These are phyloP conservation scores for Cynocephalus volans DNA, from an alignment of 2,113 vertebrate species.

Conservation along the genomic window DNA sequence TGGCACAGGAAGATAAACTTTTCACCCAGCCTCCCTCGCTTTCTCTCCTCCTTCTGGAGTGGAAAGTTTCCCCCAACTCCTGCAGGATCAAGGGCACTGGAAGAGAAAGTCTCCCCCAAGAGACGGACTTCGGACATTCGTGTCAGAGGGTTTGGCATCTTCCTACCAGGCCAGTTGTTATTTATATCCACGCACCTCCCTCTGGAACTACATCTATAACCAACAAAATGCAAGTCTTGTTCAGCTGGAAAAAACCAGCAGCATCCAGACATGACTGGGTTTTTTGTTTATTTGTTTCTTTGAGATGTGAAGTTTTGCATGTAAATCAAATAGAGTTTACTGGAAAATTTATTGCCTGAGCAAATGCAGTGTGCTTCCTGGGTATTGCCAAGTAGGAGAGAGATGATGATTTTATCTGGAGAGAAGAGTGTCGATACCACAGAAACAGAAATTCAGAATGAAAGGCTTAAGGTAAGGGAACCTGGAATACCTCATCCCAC, in stretches of 20 bases:
- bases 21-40: rapidly evolving
- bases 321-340: conserved; percentile 64
- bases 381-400: neutral
- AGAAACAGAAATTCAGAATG: neutral
- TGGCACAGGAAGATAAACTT: neutral
- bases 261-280: conserved; percentile 24
- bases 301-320: conserved; percentile 64
- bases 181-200: conserved; percentile 17
- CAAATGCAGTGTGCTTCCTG: conserved; percentile 42
- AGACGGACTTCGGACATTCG: conserved; percentile 13
- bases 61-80: conserved; percentile 77
- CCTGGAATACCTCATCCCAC: neutral
- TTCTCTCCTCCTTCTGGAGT: neutral
- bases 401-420: neutral
- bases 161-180: neutral
- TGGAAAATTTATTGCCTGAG: neutral
- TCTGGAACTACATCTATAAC: neutral
- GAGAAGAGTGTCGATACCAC: neutral
- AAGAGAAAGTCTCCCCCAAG: conserved; percentile 76
- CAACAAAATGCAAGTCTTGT: neutral
- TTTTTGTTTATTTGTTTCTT: conserved; percentile 41
- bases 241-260: conserved; percentile 62
- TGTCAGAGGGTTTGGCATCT: neutral
- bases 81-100: conserved; percentile 63
- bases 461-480: neutral